Percentiles rank a stretch among this genome's conserved stretches.
Evolutionary conservation across 2,113 vertebrate species (phyloP).

Genomic region (Emydura subglobosa): DNA sequence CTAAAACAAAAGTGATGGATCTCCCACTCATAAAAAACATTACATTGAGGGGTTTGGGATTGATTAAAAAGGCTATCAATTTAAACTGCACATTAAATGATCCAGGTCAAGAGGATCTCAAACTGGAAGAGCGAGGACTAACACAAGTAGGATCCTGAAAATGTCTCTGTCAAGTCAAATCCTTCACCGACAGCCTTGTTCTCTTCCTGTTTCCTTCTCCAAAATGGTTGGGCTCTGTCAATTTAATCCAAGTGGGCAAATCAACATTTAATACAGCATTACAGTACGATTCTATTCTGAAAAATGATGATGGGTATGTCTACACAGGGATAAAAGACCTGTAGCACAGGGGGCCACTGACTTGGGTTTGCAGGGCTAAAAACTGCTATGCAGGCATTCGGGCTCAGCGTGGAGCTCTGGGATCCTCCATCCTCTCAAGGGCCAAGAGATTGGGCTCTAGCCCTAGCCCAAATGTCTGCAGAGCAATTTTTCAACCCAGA

Average conservation of each 20-base stretch:
- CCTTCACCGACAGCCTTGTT: fast-evolving
- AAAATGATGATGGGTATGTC: neutral
- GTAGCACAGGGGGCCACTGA: neutral
- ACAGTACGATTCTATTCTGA: neutral
- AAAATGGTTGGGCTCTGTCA: fast-evolving
- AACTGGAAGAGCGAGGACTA: neutral
- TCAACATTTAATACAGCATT: neutral
- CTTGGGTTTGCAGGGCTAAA: neutral
- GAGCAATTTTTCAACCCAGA: neutral
- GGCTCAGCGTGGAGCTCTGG: neutral
- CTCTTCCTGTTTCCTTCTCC: neutral
- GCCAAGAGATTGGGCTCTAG: neutral
- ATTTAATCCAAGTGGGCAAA: neutral
- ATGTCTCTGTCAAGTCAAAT: neutral
- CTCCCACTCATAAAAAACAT: neutral
- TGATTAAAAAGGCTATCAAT: neutral
- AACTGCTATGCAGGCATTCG: neutral
- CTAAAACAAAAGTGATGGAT: neutral
- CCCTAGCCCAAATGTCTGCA: neutral
- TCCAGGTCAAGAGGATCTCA: neutral
- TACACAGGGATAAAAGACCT: neutral
- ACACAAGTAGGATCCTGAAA: neutral
- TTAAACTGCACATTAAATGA: neutral
- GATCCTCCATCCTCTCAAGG: neutral
- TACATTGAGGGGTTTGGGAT: fast-evolving